Percentiles rank a stretch among this genome's conserved stretches.
These are phyloP conservation scores for Cyaniris semiargus DNA, from an alignment of 2,888 invertebrate genomes.

Conservation along the genomic window DNA sequence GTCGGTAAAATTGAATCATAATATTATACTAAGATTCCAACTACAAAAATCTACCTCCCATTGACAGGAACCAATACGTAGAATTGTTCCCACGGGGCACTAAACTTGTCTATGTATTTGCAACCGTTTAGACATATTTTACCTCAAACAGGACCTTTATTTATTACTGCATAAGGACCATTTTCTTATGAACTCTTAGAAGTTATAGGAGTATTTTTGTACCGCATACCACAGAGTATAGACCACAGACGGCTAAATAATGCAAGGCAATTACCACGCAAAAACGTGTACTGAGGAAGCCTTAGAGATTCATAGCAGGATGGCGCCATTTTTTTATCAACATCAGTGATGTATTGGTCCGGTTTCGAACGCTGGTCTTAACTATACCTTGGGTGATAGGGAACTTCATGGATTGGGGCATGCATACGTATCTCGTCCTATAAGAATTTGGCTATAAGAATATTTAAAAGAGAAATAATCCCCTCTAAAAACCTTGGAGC, in stretches of 20 bases:
- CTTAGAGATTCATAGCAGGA: not conserved
- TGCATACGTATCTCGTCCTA: too few relatives aligned
- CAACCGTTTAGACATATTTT: not conserved
- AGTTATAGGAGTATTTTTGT: not conserved
- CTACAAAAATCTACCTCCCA: not conserved
- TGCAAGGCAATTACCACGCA: slow-evolving; percentile 10
- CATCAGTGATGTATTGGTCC: not conserved
- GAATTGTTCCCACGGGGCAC: slow-evolving; percentile 13
- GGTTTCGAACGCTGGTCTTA: not conserved
- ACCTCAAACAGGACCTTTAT: not conserved
- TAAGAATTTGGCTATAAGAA: too few relatives aligned
- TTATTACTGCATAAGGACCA: not conserved
- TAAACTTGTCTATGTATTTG: not conserved
- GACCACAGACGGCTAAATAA: slow-evolving; percentile 15
- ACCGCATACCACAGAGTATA: not conserved
- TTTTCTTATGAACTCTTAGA: not conserved
- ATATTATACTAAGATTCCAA: not conserved
- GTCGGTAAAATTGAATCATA: not conserved
- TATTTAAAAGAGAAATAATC: too few relatives aligned
- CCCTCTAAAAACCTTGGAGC: too few relatives aligned
- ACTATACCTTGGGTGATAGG: not conserved
- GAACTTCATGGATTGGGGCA: too few relatives aligned
- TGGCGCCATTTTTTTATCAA: slow-evolving; percentile 1
- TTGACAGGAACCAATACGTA: slow-evolving; percentile 10
- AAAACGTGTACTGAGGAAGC: slow-evolving; percentile 7